Evolutionary conservation across 2,888 invertebrate species (phyloP).

Genomic region (Apotomis betuletana): DNA sequence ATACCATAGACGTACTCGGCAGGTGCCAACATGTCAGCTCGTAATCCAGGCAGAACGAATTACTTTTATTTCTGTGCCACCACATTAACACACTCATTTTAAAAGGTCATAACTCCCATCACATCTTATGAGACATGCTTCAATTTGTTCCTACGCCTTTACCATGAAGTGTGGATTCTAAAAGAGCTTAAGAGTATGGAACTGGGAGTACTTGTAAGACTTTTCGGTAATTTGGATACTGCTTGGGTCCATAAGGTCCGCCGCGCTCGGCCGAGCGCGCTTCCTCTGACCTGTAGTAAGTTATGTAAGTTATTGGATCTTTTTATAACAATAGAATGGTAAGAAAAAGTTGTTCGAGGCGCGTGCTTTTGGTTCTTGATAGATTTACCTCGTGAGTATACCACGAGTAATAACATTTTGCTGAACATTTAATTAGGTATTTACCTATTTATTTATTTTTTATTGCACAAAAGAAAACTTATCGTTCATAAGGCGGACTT

Average conservation of each 20-base stretch:
- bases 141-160: not conserved
- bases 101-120: conserved; percentile 1
- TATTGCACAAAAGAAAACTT: too few relatives aligned
- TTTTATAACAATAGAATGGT: conserved; percentile 7
- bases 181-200: conserved; percentile 6
- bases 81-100: not conserved
- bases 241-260: conserved; percentile 53
- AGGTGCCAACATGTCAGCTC: conserved; percentile 21
- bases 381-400: not conserved
- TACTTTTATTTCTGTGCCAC: conserved; percentile 25
- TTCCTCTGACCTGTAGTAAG: conserved; percentile 56
- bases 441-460: too few relatives aligned
- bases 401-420: too few relatives aligned
- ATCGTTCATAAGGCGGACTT: too few relatives aligned
- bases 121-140: not conserved
- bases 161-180: not conserved
- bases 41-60: conserved; percentile 28
- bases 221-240: conserved; percentile 9
- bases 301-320: conserved; percentile 27
- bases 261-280: conserved; percentile 67
- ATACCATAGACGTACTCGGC: not conserved
- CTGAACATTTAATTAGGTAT: too few relatives aligned
- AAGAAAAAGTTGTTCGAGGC: conserved; percentile 18
- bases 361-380: conserved; percentile 7
- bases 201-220: not conserved